A percentile compares a stretch with the other conserved stretches of the same genome.
Evolutionary conservation across 2,888 invertebrate genomes (phyloP).

Genomic region (Chouioia cunea): DNA sequence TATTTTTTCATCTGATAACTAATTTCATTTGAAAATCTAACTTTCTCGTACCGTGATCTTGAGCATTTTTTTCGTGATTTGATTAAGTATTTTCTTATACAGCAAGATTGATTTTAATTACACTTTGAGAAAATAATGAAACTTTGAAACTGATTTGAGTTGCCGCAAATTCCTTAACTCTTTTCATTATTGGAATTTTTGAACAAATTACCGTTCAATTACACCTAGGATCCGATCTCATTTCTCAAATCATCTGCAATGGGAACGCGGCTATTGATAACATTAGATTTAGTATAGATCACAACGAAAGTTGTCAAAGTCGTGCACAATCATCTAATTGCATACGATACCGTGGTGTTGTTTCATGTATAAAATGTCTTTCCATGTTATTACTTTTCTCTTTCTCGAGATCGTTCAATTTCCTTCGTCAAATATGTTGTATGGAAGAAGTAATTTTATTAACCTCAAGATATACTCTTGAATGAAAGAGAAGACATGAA

Average conservation of each 20-base stretch:
- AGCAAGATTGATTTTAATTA: no score
- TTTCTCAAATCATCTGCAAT: conserved; percentile 19
- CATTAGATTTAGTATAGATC: conserved; percentile 22
- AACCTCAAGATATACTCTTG: no score
- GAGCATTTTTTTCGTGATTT: no score
- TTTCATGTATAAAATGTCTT: no score
- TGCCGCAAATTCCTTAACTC: not conserved
- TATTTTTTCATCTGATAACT: conserved; percentile 8
- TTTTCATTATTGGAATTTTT: not conserved
- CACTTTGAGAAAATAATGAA: no score
- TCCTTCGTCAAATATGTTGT: conserved; percentile 18
- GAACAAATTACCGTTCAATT: conserved; percentile 16
- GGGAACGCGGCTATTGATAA: conserved; percentile 3
- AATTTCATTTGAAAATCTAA: no score
- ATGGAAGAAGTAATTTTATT: not conserved
- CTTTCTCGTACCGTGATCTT: no score
- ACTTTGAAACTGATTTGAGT: no score
- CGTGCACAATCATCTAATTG: conserved; percentile 8
- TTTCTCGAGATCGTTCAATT: conserved; percentile 2
- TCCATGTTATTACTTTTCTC: no score
- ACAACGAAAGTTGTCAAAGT: conserved; percentile 2
- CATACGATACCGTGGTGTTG: no score
- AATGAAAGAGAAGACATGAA: conserved; percentile 6
- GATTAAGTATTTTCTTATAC: no score
- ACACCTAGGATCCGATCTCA: conserved; percentile 1